These are phyloP conservation scores for Eulemur coronatus DNA, from an alignment of 2,797 vertebrate genomes.

Conservation along the genomic window DNA sequence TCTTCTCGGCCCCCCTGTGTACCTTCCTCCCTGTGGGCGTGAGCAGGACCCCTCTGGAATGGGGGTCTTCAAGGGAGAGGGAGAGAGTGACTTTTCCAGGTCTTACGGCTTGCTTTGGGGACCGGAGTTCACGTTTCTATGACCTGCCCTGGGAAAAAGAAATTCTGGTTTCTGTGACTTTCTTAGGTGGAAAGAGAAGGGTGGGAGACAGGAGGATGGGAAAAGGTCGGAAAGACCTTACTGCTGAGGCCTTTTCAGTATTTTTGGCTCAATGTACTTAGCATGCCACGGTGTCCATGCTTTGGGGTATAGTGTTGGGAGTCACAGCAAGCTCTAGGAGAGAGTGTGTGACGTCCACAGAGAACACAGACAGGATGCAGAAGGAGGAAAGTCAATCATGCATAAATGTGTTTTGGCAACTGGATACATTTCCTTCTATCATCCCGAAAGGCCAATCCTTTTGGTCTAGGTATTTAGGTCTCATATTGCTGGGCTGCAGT, in stretches of 20 bases:
- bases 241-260: background rate
- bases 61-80: too few species aligned
- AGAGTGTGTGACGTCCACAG: rapidly evolving
- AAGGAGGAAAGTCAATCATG: background rate
- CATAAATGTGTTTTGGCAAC: background rate
- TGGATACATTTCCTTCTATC: rapidly evolving
- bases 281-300: too few species aligned
- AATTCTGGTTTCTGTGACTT: too few species aligned
- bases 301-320: background rate
- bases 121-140: background rate
- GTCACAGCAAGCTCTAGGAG: rapidly evolving
- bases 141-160: background rate
- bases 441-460: background rate
- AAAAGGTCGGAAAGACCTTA: background rate
- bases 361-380: background rate
- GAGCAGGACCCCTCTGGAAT: background rate
- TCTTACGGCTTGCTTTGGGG: background rate
- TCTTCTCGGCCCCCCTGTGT: background rate
- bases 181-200: background rate
- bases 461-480: background rate
- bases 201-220: background rate
- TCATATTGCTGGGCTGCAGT: background rate
- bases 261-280: background rate
- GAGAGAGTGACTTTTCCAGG: background rate
- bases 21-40: too few species aligned